A percentile compares a stretch with the other conserved stretches of the same genome.
Evolutionary conservation across 2,888 invertebrate genomes (phyloP).

Genomic region (Meghimatium bilineatum): DNA sequence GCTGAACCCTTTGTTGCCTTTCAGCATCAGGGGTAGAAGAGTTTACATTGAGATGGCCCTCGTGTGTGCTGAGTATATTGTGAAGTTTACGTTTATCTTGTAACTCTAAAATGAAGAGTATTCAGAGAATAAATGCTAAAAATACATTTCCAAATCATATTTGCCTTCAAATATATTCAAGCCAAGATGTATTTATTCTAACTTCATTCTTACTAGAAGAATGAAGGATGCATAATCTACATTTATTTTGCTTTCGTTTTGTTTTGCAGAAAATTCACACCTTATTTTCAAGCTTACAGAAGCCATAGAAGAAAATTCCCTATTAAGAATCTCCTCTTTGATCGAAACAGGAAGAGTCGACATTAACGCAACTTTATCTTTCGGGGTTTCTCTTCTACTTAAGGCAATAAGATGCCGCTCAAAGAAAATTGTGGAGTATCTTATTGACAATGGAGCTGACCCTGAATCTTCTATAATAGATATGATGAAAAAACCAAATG

Average conservation of each 20-base stretch:
- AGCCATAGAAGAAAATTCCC: constrained; percentile 43
- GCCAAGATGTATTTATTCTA: too few species aligned
- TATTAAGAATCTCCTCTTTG: constrained; percentile 26
- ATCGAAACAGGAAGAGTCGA: constrained; percentile 30
- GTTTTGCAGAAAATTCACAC: constrained; percentile 38
- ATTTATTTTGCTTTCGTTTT: not conserved
- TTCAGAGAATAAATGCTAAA: too few species aligned
- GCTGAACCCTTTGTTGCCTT: too few species aligned
- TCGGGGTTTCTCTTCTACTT: constrained; percentile 40
- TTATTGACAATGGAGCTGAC: constrained; percentile 39
- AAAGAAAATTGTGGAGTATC: constrained; percentile 39
- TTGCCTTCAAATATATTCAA: too few species aligned
- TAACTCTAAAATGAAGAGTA: too few species aligned
- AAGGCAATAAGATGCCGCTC: constrained; percentile 44
- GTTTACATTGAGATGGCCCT: too few species aligned
- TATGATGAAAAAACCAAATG: constrained; percentile 45
- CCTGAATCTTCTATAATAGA: constrained; percentile 41
- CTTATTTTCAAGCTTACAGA: constrained; percentile 43
- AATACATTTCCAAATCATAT: too few species aligned
- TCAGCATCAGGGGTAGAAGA: too few species aligned
- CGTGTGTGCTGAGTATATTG: too few species aligned
- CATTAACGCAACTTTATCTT: constrained; percentile 39
- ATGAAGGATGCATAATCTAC: too few species aligned
- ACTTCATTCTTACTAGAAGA: too few species aligned
- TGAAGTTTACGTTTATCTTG: too few species aligned